Evolutionary conservation across 1,140 invertebrate genomes (phyloP), one percentile per base, ranked within the genome.

Genomic region (Hypothenemus hampei): DNA sequence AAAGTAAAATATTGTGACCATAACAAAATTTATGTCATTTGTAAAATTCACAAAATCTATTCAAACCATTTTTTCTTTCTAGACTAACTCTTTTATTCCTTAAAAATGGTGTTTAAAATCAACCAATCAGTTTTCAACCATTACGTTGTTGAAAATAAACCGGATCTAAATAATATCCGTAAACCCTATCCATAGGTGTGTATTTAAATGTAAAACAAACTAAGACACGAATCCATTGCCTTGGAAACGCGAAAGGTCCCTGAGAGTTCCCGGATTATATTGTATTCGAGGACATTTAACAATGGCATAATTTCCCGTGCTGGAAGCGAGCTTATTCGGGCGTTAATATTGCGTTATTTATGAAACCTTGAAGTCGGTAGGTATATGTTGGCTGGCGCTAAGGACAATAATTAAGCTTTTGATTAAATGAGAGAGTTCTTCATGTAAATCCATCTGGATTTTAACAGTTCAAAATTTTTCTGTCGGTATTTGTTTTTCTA

Each of bases 241-340:
- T 45, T 45, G 26, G 43, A 45, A 45, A 45, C 24, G 43, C 5
- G 43, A 45, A 45, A 45, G 43, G 43, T 26, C 26, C 43, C 24
- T 18, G 43, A 45, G 43, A 45, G 43, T 45, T 45, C 43, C 13
- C 22, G 43, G 43, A 45, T 45, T 45, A 45, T 31, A 31, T 26
- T 45, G 43, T 45, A 45, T 45, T 16, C 24, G 43, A 45, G 43
- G 43, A 45, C 43, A 29, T 29, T 45, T 45, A 45, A 45, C 43
- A 45, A 45, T 45, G 24, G 23, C 26, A 45, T 45, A 45, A 41
- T 29, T 37, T 16, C 43, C 23, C 13, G 20, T 11, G 22, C 19
- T 26, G 43, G 13, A 45, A 29, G 43, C 15, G 24, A 45, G n/a
- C 31, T 45, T 45, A 45, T 45, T 45, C 19, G 21, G 24, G 23